These are phyloP conservation scores for Gouania willdenowi DNA, from an alignment of 2,797 vertebrate species.

Conservation along the genomic window DNA sequence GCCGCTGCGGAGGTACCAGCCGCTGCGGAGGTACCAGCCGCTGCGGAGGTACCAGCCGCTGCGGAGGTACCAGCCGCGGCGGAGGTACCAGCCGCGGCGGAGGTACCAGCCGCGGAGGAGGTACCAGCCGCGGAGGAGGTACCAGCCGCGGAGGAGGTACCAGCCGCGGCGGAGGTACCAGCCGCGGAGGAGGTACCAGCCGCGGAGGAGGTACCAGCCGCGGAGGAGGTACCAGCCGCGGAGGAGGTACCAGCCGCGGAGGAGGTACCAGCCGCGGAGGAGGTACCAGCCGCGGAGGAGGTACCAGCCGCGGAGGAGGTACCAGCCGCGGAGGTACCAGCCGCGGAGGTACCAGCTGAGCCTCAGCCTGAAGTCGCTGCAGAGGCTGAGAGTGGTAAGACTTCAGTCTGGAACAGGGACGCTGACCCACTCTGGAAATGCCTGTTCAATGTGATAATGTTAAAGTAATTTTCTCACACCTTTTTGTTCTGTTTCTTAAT, in stretches of 20 bases:
- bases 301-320: constrained; percentile 34
- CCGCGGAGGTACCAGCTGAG: constrained; percentile 31
- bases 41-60: too few relatives aligned
- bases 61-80: constrained; percentile 30
- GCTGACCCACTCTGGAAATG: not conserved
- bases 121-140: too few relatives aligned
- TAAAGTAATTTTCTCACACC: constrained; percentile 5
- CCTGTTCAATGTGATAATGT: not conserved
- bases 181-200: constrained; percentile 9
- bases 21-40: constrained; percentile 17
- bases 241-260: constrained; percentile 35
- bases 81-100: constrained; percentile 30
- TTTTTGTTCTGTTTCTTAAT: constrained; percentile 2
- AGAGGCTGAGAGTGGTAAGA: constrained; percentile 47
- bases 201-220: constrained; percentile 37
- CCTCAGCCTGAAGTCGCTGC: constrained; percentile 17
- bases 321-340: constrained; percentile 17
- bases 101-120: constrained; percentile 1
- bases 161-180: constrained; percentile 20
- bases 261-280: constrained; percentile 40
- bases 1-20: constrained; percentile 34
- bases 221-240: constrained; percentile 36
- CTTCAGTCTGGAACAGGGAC: constrained; percentile 5
- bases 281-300: constrained; percentile 37
- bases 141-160: constrained; percentile 32